Conservation (phyloP, 2,888 invertebrate species). For the Drosophila birchii region DNA sequence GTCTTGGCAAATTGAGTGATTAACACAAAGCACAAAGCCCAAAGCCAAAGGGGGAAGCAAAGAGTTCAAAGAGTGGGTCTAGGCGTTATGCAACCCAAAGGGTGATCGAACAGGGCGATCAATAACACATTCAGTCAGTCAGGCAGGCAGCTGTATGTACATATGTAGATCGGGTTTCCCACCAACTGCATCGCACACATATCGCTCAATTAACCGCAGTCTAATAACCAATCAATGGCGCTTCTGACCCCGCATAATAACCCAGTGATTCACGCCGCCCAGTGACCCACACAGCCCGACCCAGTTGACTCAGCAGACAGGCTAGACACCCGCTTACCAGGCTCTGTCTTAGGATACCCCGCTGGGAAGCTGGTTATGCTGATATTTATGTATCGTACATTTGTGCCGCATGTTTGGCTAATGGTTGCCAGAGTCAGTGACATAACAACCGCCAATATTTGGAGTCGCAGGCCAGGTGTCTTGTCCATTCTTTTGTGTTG, state of each 20-base stretch:
- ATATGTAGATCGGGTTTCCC: constrained; percentile 10
- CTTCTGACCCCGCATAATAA: constrained; percentile 48
- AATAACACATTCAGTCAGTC: constrained; percentile 15
- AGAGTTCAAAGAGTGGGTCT: not conserved
- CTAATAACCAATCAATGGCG: constrained; percentile 34
- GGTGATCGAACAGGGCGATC: constrained; percentile 19
- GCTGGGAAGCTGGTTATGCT: constrained; percentile 36
- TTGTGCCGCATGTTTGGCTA: constrained; percentile 35
- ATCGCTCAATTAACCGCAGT: constrained; percentile 45
- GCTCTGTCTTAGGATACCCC: constrained; percentile 39
- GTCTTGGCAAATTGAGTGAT: constrained; percentile 48
- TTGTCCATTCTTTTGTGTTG: constrained; percentile 36
- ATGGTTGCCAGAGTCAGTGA: constrained; percentile 48
- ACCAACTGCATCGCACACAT: constrained; percentile 13
- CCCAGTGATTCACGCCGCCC: constrained; percentile 58
- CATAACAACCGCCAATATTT: constrained; percentile 68
- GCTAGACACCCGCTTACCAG: constrained; percentile 30
- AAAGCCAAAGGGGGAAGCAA: not conserved
- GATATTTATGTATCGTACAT: constrained; percentile 32
- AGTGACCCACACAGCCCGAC: constrained; percentile 39
- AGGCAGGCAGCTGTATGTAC: not conserved
- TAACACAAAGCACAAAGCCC: constrained; percentile 14
- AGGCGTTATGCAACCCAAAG: constrained; percentile 3
- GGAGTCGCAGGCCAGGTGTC: constrained; percentile 56
- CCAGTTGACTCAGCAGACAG: constrained; percentile 51